Base-by-base conservation (phyloP, 1,140 invertebrate genomes). In the Dysdera silvatica region DNA sequence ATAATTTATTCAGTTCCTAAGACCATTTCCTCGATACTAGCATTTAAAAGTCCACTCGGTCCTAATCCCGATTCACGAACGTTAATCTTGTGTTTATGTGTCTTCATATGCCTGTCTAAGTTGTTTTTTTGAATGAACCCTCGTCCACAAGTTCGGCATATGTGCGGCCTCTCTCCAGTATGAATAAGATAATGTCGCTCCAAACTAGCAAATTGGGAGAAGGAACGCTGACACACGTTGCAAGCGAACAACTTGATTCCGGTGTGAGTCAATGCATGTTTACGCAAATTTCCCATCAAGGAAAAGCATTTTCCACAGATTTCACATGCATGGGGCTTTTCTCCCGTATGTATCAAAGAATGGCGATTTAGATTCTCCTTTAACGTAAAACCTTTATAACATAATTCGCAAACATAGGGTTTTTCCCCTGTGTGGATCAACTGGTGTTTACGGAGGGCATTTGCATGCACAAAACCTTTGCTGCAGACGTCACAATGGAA, bases 271-370 rank as follows among this genome's bases (percentile, higher is more conserved):
- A 55, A 53, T n/a, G n/a, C n/a, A 23, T 47, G 43, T 8, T 6
- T 20, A 2, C 28, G 23, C 16, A 47, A 23, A 23, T 40, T 35
- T 4, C 32, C 4, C 40, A 16, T 54, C 29, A 18, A 12, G 6
- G 32, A 37, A 24, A 54, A 54, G 7, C 24, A 14, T 23, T 54
- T 54, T 75, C 80, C 61, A 68, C 80, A 65, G 2, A n/a, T 45
- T 10, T 56, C 26, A 31, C 54, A 56, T 4, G 8, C 4, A 43
- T 18, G 45, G 6, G 54, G 54, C 24, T 43, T 56, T 31, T 56
- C 54, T 3, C 29, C 32, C 29, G 61, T 67, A 33, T 67, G 66
- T 20, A 51, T 67, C 12, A 67, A 33, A 29, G 33, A 57, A 16
- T 67, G 66, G 8, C 61, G 18, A 26, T 64, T 49, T n/a, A 64